Base-by-base conservation (phyloP, 2,113 vertebrate genomes). In the Notarius lentiginosus region DNA sequence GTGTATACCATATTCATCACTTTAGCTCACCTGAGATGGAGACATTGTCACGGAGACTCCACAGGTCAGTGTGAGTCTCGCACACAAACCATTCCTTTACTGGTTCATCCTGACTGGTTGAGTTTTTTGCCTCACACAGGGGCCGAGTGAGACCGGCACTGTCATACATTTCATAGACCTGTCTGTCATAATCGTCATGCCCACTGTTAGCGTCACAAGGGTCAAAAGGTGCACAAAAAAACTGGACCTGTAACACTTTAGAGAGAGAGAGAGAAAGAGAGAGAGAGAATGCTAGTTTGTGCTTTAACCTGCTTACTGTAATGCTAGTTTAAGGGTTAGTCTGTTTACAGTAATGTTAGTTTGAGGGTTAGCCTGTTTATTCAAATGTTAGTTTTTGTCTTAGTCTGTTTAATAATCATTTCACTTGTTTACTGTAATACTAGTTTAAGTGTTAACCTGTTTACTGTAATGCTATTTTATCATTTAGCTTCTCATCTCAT, bases 211-310 rank as follows among this genome's bases (percentile, higher is more conserved):
- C 24, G 53, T 41, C 55, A 73, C 90, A 89, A 24, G 84, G 84
- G 30, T 89, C 77, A 70, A 90, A 88, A 12, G 90, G 89, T 75
- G 87, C 83, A 82, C 95, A 95, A 75, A 30, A 17, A 80, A 94
- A 92, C 65, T 88, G 89, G 30, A 94, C 90, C 76, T 91, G 93
- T 66, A 76, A 88, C 60, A 60, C 58, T 73, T 84, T 27, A 90
- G 34, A 89, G 27, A 88, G 27, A 90, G n/a, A 12, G n/a, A 24
- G 15, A 82, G 20, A 30, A 20, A 79, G 49, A 79, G 76, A 79
- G 15, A 56, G 75, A n/a, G n/a, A 30, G n/a, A 41, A 65, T 65
- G 5, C 63, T 66, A 72, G 30, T 41, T 18, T 72, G 1, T 17
- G 14, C 7, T 20, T 73, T 73, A 47, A 14, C 27, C 12, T 30